Conservation (phyloP, 2,888 invertebrate genomes). For the Luffia ferchaultella region DNA sequence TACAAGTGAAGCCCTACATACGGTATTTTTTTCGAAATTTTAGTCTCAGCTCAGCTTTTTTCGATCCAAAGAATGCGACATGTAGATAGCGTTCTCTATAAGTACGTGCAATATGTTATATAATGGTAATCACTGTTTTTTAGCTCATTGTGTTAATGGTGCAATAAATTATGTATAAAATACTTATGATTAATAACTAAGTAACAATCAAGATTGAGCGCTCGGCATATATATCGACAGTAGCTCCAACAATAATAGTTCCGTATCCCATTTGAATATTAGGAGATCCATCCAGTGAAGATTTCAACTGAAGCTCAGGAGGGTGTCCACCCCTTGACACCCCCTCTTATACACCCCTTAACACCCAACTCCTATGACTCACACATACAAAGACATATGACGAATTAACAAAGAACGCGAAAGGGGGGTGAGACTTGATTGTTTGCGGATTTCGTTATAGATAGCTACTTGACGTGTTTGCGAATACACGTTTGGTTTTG, state of each 20-base stretch:
- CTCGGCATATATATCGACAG: conserved; percentile 49
- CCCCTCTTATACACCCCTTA: background rate
- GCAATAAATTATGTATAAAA: too few relatives aligned
- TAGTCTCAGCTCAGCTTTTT: too few relatives aligned
- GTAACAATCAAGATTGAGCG: conserved; percentile 5
- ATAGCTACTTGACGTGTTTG: background rate
- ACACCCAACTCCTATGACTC: background rate
- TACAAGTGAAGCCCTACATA: too few relatives aligned
- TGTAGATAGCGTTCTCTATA: too few relatives aligned
- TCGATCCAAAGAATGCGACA: too few relatives aligned
- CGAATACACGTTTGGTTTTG: background rate
- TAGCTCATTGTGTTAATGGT: too few relatives aligned
- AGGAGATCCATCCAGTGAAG: conserved; percentile 64
- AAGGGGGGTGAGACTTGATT: conserved; percentile 5
- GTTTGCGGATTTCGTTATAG: conserved; percentile 1
- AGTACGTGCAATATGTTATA: too few relatives aligned
- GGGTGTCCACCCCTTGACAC: background rate
- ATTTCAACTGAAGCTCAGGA: conserved; percentile 27
- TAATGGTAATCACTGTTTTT: too few relatives aligned
- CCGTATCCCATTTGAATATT: conserved; percentile 67
- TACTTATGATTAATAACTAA: too few relatives aligned
- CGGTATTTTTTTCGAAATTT: too few relatives aligned
- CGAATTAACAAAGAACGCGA: conserved; percentile 10
- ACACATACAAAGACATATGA: conserved; percentile 8
- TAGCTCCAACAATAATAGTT: conserved; percentile 67